Evolutionary conservation across 2,888 invertebrate genomes (phyloP).

Genomic region (Cryptocephalus moraei): DNA sequence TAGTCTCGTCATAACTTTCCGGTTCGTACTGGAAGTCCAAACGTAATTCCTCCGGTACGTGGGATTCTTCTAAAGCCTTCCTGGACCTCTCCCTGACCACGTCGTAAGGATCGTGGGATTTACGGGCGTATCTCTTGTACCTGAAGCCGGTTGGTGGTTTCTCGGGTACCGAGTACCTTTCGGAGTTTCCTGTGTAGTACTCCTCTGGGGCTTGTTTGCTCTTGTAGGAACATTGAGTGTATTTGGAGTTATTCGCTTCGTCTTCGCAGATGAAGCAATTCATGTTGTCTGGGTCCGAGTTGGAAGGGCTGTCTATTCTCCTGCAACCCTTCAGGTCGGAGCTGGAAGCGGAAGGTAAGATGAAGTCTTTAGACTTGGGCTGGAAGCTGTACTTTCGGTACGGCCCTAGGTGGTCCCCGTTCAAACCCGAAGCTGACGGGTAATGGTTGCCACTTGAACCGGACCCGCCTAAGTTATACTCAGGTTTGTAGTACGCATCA

Average conservation of each 20-base stretch:
- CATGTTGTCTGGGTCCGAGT: conserved; percentile 32
- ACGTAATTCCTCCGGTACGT: conserved; percentile 40
- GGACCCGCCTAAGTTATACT: conserved; percentile 25
- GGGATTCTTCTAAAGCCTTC: conserved; percentile 40
- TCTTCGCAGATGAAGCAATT: conserved; percentile 47
- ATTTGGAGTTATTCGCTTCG: conserved; percentile 43
- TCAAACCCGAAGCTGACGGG: conserved; percentile 16
- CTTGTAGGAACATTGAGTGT: conserved; percentile 48
- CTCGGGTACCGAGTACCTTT: conserved; percentile 27
- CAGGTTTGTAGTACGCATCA: conserved; percentile 2
- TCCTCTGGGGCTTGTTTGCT: conserved; percentile 39
- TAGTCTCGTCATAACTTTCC: conserved; percentile 12
- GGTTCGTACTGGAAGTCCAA: conserved; percentile 35
- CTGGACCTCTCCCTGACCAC: conserved; percentile 38
- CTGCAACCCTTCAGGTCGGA: conserved; percentile 40
- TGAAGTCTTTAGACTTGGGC: background rate
- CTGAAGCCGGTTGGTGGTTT: conserved; percentile 10
- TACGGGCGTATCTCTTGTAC: conserved; percentile 27
- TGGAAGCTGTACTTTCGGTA: conserved; percentile 32
- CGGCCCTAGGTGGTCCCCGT: conserved; percentile 18
- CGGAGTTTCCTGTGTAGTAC: conserved; percentile 32
- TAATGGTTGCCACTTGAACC: conserved; percentile 25
- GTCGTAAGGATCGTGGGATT: conserved; percentile 42
- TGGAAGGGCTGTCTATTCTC: conserved; percentile 45
- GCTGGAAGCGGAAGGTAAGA: conserved; percentile 2